phyloP scores from a whole-genome alignment of 2,797 vertebrate species.

The Hippoglossus hippoglossus region DNA sequence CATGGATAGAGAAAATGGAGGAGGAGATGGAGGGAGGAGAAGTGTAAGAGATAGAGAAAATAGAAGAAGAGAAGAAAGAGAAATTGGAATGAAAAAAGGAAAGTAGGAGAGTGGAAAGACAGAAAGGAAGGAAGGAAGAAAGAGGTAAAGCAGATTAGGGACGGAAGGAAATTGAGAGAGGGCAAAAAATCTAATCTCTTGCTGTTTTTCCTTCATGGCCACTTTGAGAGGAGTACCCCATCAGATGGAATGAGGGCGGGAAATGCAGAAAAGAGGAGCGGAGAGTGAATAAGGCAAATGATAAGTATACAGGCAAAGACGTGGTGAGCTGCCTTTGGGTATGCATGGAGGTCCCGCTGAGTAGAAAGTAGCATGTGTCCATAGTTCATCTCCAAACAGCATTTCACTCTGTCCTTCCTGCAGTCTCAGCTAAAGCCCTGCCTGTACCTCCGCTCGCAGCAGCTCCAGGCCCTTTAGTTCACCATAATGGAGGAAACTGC shows the following conservation, averaged over 20 bases:
- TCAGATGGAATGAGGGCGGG: conserved; percentile 14
- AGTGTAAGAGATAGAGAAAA: not conserved
- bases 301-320: conserved; percentile 29
- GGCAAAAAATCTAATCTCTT: not conserved
- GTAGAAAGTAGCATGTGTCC: conserved; percentile 47
- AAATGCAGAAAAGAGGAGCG: conserved; percentile 11
- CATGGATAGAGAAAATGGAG: not conserved
- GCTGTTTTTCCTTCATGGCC: conserved; percentile 18
- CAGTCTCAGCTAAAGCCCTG: conserved; percentile 24
- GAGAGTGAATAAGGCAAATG: conserved; percentile 18
- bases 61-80: not conserved
- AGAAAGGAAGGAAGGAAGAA: no score
- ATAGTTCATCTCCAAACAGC: conserved; percentile 48
- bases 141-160: no score
- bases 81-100: not conserved
- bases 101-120: not conserved
- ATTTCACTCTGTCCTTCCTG: conserved; percentile 38
- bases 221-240: conserved; percentile 16
- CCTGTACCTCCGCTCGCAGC: conserved; percentile 30
- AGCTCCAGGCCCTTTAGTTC: conserved; percentile 44
- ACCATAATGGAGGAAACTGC: conserved; percentile 47
- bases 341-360: conserved; percentile 47
- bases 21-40: not conserved
- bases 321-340: conserved; percentile 47
- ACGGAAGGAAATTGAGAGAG: not conserved